Base-by-base conservation (phyloP, 2,888 invertebrate species). In the Bellardia bayeri region DNA sequence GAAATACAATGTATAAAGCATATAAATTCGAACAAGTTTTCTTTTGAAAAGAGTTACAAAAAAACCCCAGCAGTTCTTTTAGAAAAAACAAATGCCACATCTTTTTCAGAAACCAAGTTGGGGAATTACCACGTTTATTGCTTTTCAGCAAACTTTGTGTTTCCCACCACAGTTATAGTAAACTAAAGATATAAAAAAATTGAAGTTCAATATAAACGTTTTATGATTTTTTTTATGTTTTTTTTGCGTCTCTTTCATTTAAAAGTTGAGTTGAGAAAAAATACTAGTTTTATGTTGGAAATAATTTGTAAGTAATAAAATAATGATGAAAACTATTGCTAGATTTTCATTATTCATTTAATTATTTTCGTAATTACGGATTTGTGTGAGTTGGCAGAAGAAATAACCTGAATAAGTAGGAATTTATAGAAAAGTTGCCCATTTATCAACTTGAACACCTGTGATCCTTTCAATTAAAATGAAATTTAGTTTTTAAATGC, bases 131-230 rank as follows among this genome's bases (percentile, higher is more conserved):
- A 66, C 16, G 2, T 58, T 30, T 33, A 71, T 61, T 49, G 30
- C n/a, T 33, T 14, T 51, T 74, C 3, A 37, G 58, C 61, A 30
- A 30, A 33, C 23, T 63, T 49, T 42, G 51, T n/a, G 13, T 37
- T 74, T 74, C 49, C 63, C 49, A 75, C 49, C 49, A 75, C 16
- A 40, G 11, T 45, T 45, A 14, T 61, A 23, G 23, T 23, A 33
- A 33, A 63, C 3, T 49, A 64, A n/a, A 30, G 23, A 13, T 16
- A 51, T 37, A 54, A n/a, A 66, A 49, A 76, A 63, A 69, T 58
- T 80, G 69, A 80, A 80, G 71, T 80, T 80, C 80, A 80, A 69
- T 80, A 45, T 58, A 58, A 61, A 69, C 2, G 61, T 42, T 68
- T 56, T 23, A 23, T 56, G 13, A 16, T 16, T 40, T 74, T 74